Conservation (phyloP, 2,888 invertebrate species). For the Silvanus unidentatus region DNA sequence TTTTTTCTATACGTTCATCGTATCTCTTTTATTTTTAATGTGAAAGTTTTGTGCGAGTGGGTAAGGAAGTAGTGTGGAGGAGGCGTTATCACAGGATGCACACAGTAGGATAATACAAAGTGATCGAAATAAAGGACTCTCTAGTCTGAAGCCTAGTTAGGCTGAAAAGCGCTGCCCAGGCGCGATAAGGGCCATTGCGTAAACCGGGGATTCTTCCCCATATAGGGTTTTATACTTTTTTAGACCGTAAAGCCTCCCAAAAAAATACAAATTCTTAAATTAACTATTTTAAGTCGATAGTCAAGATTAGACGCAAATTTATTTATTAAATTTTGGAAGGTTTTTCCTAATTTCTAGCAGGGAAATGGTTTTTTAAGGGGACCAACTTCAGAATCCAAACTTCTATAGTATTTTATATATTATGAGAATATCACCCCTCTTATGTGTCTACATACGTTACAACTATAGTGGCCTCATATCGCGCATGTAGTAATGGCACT, state of each 20-base stretch:
- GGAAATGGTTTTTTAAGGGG: neutral
- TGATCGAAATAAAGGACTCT: conserved; percentile 36
- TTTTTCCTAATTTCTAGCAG: neutral
- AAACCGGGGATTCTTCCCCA: conserved; percentile 32
- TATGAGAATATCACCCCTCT: conserved; percentile 29
- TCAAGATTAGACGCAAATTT: neutral
- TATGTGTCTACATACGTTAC: conserved; percentile 34
- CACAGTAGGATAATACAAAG: conserved; percentile 42
- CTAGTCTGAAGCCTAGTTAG: conserved; percentile 35
- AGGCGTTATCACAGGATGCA: conserved; percentile 27
- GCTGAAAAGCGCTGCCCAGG: conserved; percentile 41
- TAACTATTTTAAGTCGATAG: neutral
- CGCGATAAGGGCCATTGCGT: conserved; percentile 41
- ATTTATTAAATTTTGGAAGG: neutral
- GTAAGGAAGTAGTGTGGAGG: conserved; percentile 1
- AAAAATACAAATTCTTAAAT: neutral
- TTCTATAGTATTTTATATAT: conserved; percentile 14
- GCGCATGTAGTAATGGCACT: conserved; percentile 38
- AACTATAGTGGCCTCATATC: conserved; percentile 33
- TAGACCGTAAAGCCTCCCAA: conserved; percentile 16
- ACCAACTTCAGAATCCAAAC: neutral
- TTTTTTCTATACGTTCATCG: conserved; percentile 12
- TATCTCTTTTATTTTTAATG: neutral
- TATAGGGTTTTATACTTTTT: conserved; percentile 18
- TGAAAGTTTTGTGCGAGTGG: neutral